Conservation (phyloP, 2,797 vertebrate genomes). For the Myotis vivesi region DNA sequence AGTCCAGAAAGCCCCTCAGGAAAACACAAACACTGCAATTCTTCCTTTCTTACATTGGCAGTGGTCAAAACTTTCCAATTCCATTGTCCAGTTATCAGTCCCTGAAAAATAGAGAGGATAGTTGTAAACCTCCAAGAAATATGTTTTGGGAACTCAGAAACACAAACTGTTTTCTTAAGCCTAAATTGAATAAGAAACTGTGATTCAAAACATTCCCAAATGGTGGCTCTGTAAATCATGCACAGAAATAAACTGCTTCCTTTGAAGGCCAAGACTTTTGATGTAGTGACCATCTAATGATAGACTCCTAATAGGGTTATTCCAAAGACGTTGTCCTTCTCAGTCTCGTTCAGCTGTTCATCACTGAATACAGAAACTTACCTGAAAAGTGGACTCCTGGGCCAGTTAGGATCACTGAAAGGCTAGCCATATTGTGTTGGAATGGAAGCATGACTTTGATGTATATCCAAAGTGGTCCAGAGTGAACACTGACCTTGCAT, state of each 20-base stretch:
- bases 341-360: neutral
- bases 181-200: constrained; percentile 69
- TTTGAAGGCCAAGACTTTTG: constrained; percentile 24
- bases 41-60: neutral
- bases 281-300: neutral
- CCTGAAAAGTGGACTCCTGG: neutral
- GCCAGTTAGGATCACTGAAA: neutral
- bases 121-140: constrained; percentile 74
- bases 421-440: neutral
- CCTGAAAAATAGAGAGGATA: neutral
- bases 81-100: neutral
- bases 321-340: neutral
- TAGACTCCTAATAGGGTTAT: neutral
- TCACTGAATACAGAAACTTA: neutral
- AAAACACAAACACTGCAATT: neutral
- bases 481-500: neutral
- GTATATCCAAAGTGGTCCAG: neutral
- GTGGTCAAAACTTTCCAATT: neutral
- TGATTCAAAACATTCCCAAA: constrained; percentile 73
- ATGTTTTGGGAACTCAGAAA: constrained; percentile 76
- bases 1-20: neutral
- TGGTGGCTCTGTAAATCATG: constrained; percentile 53
- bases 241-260: constrained; percentile 45
- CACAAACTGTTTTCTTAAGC: constrained; percentile 75
- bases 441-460: neutral